These are phyloP conservation scores for Solenopsis fugax DNA, from an alignment of 1,140 invertebrate genomes.

Conservation along the genomic window DNA sequence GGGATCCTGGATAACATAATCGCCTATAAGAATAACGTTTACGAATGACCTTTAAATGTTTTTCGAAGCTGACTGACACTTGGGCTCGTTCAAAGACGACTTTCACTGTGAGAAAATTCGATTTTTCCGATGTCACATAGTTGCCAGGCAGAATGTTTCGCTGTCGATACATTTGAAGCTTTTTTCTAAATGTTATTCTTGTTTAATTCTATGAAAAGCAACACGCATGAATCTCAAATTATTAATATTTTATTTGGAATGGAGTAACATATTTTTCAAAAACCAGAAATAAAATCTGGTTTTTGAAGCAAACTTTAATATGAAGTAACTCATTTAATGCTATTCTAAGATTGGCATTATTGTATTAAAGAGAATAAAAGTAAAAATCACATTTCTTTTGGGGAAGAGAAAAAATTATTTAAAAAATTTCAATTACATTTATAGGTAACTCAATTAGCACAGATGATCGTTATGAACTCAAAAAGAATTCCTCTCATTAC, in stretches of 20 bases:
- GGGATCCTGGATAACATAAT: not conserved
- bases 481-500: too few species aligned
- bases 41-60: not conserved
- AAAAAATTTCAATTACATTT: not conserved
- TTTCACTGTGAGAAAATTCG: not conserved
- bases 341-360: not conserved
- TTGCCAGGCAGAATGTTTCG: not conserved
- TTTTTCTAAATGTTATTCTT: conserved; percentile 1
- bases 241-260: conserved; percentile 21
- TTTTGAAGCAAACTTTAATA: not conserved
- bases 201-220: not conserved
- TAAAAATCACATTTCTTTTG: not conserved
- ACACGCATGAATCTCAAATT: not conserved
- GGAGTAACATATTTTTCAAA: not conserved
- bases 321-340: not conserved
- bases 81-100: not conserved
- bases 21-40: not conserved
- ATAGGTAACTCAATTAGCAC: not conserved
- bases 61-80: not conserved
- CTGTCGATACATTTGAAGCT: not conserved
- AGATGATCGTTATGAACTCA: too few species aligned
- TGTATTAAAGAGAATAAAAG: conserved; percentile 12
- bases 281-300: not conserved
- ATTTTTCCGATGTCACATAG: not conserved
- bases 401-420: not conserved